Evolutionary conservation across 1,140 invertebrate species (phyloP), one percentile per base, ranked within the genome.

Genomic region (Aphaenogaster rudis): DNA sequence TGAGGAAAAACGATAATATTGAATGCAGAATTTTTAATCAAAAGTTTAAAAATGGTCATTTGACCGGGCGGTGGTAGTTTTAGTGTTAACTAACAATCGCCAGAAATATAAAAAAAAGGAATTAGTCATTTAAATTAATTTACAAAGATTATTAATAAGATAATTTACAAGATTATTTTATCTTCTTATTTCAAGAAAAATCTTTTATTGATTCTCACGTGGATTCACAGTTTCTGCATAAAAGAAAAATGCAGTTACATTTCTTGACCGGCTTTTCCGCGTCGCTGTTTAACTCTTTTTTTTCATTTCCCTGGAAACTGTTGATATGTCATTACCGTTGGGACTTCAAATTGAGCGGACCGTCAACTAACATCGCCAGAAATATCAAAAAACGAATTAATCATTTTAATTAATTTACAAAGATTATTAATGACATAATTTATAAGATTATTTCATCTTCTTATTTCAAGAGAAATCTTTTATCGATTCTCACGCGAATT

Each of bases 201-300:
- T 42, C 1, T 28, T 3, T 28, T 48, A n/a, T 63, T 57, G 9
- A 76, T 57, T 50, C 8, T 50, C 39, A 17, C 15, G 3, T 3
- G 15, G 15, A 72, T 17, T 39, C 17, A 50, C 28, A 79, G 15
- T 48, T 33, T 5, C 36, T 52, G 5, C 17, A 69, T 69, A 54
- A 54, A 28, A 81, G 50, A 80, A 52, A 80, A 21, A 54, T 36
- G 17, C 76, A 64, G 3, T 80, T 42, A 28, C 28, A 28, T 28
- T 28, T 28, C 28, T 28, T 28, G 28, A 28, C 28, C 28, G 28
- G 28, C 28, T 28, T 28, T 28, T 28, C 21, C 21, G 21, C 21
- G 21, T 28, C 21, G 21, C 21, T 28, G 21, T 28, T 28, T 28
- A 28, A 28, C 21, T 28, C 21, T 28, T 28, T 28, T 28, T 28